Evolutionary conservation across 2,797 vertebrate genomes (phyloP).

Genomic region (Acanthiza pusilla): DNA sequence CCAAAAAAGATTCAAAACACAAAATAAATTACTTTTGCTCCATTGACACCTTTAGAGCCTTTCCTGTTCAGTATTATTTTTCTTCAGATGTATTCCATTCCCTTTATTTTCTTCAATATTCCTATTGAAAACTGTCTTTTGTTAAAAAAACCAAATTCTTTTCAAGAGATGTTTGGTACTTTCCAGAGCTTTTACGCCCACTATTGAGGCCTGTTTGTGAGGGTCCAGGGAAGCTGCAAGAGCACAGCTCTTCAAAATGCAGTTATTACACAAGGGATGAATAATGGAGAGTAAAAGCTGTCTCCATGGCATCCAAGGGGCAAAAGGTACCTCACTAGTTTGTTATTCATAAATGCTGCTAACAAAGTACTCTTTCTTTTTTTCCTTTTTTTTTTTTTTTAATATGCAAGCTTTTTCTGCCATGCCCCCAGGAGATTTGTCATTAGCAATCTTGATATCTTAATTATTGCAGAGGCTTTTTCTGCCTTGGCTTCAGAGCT

Average conservation of each 20-base stretch:
- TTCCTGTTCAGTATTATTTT: background rate
- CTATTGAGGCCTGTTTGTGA: background rate
- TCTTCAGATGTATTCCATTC: background rate
- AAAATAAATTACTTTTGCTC: background rate
- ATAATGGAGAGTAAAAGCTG: background rate
- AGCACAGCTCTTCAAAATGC: constrained; percentile 15
- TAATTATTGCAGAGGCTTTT: background rate
- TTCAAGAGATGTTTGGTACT: constrained; percentile 8
- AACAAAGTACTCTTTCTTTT: background rate
- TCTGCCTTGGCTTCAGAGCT: background rate
- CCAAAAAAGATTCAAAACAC: background rate
- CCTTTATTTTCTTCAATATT: background rate
- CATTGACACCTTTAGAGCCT: background rate
- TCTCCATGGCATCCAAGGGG: background rate
- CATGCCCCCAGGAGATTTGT: background rate
- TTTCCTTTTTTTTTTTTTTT: background rate
- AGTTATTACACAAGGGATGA: background rate
- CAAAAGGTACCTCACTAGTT: background rate
- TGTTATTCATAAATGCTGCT: constrained; percentile 31
- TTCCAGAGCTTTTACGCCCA: background rate
- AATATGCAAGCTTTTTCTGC: background rate
- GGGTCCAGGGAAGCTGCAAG: background rate
- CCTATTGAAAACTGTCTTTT: background rate
- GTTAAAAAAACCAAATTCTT: background rate
- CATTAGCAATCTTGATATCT: constrained; percentile 15